Percentiles rank a stretch among this genome's conserved stretches.
phyloP scores from a whole-genome alignment of 1,140 invertebrate genomes.

The Drosophila athabasca region DNA sequence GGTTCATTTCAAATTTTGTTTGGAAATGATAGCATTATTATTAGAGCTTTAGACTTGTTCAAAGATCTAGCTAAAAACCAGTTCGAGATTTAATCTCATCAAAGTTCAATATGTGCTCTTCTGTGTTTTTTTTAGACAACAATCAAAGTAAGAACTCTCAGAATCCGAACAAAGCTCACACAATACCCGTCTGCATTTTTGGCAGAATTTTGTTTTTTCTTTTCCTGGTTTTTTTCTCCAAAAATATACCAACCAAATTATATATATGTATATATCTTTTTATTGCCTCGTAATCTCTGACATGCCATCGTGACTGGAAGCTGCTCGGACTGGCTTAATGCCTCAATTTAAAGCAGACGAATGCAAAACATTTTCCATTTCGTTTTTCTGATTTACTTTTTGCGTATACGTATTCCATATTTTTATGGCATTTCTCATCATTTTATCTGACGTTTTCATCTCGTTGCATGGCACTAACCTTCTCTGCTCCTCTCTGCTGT shows the following conservation, averaged over 20 bases:
- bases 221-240: neutral
- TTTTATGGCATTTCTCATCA: constrained; percentile 77
- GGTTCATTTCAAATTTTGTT: constrained; percentile 12
- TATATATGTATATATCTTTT: constrained; percentile 29
- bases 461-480: constrained; percentile 42
- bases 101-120: too few species aligned
- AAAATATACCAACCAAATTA: constrained; percentile 12
- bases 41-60: neutral
- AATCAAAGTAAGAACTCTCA: too few species aligned
- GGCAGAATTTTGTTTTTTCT: too few species aligned
- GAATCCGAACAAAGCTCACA: too few species aligned
- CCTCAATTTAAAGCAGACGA: constrained; percentile 50
- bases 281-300: constrained; percentile 46
- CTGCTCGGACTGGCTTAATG: constrained; percentile 32
- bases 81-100: too few species aligned
- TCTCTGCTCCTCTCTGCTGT: neutral
- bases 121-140: too few species aligned
- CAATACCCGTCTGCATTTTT: too few species aligned
- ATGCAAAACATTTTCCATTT: constrained; percentile 60
- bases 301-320: constrained; percentile 28
- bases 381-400: too few species aligned
- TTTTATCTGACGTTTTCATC: constrained; percentile 69
- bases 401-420: constrained; percentile 20
- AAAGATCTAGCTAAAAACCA: too few species aligned
- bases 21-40: too few species aligned